Percentiles rank a stretch among this genome's conserved stretches.
These are phyloP conservation scores for Lacerta bilineata DNA, from an alignment of 2,797 vertebrate genomes.

Conservation along the genomic window DNA sequence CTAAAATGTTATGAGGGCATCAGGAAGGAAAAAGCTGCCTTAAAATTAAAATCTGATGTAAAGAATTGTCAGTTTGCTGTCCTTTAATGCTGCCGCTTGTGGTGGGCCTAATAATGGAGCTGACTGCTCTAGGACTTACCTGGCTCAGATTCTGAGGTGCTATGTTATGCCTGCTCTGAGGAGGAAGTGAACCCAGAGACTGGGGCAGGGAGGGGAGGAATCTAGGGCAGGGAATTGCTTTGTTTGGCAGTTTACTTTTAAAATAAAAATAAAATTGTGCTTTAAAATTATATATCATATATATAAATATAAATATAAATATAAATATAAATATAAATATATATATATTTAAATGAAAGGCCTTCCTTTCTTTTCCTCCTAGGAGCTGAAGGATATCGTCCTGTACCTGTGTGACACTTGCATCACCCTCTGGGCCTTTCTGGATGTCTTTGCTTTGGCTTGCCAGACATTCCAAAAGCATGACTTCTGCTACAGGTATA, in stretches of 20 bases:
- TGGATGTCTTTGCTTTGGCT: constrained; percentile 92
- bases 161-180: background rate
- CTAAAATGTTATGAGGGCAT: no score
- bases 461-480: constrained; percentile 91
- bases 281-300: background rate
- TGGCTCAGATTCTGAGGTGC: background rate
- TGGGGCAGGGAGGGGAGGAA: background rate
- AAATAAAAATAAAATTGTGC: background rate
- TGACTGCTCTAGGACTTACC: no score
- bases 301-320: no score
- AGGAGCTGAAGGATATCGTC: constrained; percentile 92
- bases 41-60: no score
- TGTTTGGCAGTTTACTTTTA: background rate
- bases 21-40: no score
- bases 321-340: no score
- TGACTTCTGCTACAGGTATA: constrained; percentile 91
- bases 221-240: accelerated
- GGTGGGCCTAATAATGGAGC: no score
- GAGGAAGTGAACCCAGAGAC: background rate
- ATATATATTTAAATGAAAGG: background rate
- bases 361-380: background rate
- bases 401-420: constrained; percentile 93
- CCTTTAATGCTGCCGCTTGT: no score
- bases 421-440: constrained; percentile 92
- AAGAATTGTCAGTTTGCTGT: no score